Evolutionary conservation across 2,113 vertebrate species (phyloP), one percentile per base, ranked within the genome.

Genomic region (Dasyornis broadbenti): DNA sequence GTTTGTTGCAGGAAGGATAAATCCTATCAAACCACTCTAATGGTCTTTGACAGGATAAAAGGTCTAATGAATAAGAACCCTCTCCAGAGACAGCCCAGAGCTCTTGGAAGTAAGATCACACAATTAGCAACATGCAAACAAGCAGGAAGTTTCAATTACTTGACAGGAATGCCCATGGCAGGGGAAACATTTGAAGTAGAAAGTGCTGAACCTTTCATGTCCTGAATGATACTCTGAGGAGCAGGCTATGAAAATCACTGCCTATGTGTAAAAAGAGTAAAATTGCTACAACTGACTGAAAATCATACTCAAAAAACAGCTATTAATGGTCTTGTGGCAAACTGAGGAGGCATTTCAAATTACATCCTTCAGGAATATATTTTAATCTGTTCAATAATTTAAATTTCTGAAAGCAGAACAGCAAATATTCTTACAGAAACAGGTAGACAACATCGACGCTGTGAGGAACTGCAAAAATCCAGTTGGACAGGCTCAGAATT

Each of bases 71-170:
- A 90, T 71, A 89, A 81, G 24, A 52, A 63, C 30, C 31, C 52
- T 95, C 92, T 88, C 89, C 64, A 86, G 89, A 76, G 89, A 70
- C 79, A 83, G 64, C 77, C 72, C 0, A 0, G 64, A 93, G 72
- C 63, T 90, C 91, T 83, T 8, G 3, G 49, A 94, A 96, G 50
- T 49, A 92, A 82, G 63, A 95, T 89, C 80, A 81, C 64, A 91
- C 82, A 92, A 89, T 90, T 71, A 93, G 80, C 27, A 66, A 93
- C 68, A 89, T 53, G 80, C 77, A 95, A 95, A 97, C 76, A 92
- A 93, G 86, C 76, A 92, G 89, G 83, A 93, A 95, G 95, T 94
- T 75, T 80, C 72, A 75, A 95, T 90, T 97, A 86, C 68, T 92
- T 8, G 2, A 82, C 71, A 78, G 80, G 68, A 89, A 71, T 71